phyloP scores from a whole-genome alignment of 2,797 vertebrate genomes.

The Tokudaia muenninki region DNA sequence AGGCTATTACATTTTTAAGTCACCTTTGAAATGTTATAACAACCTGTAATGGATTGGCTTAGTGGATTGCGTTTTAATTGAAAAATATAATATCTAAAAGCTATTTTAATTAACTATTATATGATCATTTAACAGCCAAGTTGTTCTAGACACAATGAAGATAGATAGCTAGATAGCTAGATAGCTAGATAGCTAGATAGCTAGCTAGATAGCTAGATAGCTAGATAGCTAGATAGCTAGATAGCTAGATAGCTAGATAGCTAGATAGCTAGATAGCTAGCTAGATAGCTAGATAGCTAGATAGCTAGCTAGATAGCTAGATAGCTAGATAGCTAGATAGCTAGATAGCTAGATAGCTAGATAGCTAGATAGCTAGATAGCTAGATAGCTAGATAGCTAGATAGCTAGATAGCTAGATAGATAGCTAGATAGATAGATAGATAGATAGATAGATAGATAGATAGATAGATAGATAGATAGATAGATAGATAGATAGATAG shows the following conservation, averaged over 20 bases:
- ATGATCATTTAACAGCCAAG: constrained; percentile 58
- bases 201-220: constrained; percentile 58
- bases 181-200: constrained; percentile 74
- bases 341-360: constrained; percentile 70
- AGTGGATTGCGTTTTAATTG: constrained; percentile 81
- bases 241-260: constrained; percentile 70
- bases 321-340: too few relatives aligned
- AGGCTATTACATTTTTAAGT: constrained; percentile 80
- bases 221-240: constrained; percentile 63
- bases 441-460: constrained; percentile 70
- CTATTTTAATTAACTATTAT: constrained; percentile 77
- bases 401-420: constrained; percentile 70
- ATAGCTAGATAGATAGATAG: constrained; percentile 70
- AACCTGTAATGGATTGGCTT: constrained; percentile 81
- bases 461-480: constrained; percentile 70
- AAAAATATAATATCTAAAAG: constrained; percentile 83
- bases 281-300: constrained; percentile 69
- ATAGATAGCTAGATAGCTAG: constrained; percentile 72
- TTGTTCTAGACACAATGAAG: constrained; percentile 67
- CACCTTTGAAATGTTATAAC: constrained; percentile 81
- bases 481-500: constrained; percentile 66
- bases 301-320: constrained; percentile 51
- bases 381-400: constrained; percentile 69
- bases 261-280: constrained; percentile 70
- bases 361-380: constrained; percentile 69